A percentile compares a stretch with the other conserved stretches of the same genome.
These are phyloP conservation scores for Malurus leucopterus DNA, from an alignment of 2,797 vertebrate genomes.

Conservation along the genomic window DNA sequence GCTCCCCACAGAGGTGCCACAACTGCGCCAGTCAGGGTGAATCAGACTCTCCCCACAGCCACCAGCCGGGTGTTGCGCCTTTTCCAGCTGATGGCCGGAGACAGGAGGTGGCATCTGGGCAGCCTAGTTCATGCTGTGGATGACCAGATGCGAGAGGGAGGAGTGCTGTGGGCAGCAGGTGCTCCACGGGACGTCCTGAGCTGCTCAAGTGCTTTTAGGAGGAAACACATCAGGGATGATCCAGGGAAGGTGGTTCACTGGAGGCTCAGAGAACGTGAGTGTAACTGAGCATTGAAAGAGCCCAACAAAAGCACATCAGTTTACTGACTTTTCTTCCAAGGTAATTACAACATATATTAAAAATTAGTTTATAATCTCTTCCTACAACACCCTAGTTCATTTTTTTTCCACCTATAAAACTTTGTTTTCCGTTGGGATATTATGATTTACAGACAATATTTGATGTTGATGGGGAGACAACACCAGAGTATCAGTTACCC, in stretches of 20 bases:
- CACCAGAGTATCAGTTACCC: background rate
- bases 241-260: background rate
- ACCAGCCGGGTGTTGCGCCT: background rate
- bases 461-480: conserved; percentile 11
- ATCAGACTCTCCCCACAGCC: background rate
- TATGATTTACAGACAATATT: background rate
- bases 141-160: accelerated
- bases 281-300: background rate
- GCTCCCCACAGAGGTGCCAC: background rate
- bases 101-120: background rate
- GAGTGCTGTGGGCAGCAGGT: background rate
- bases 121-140: accelerated
- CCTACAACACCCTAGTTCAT: background rate
- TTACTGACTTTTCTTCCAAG: background rate
- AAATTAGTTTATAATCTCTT: background rate
- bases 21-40: background rate
- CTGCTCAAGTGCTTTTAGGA: background rate
- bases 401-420: background rate
- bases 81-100: background rate
- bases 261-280: background rate
- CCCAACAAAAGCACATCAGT: background rate
- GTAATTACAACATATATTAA: background rate
- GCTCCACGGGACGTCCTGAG: accelerated
- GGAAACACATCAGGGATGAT: background rate
- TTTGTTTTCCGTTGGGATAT: background rate